Evolutionary conservation across 1,140 invertebrate species (phyloP).

Genomic region (Drosophila mojavensis): DNA sequence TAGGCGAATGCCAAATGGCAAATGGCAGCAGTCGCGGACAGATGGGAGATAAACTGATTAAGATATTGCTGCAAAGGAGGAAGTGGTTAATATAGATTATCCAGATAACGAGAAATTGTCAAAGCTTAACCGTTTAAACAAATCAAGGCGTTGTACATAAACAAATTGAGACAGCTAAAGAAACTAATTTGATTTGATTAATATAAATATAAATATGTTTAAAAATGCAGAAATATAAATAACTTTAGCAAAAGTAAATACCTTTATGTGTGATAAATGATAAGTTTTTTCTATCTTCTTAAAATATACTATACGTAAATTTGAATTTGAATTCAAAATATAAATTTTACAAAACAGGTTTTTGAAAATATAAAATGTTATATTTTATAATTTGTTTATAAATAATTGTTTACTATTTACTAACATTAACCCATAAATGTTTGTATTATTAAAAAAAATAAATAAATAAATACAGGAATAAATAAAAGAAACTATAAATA

Average conservation of each 20-base stretch:
- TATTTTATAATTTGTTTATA: no score
- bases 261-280: background rate
- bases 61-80: constrained; percentile 16
- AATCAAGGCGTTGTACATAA: background rate
- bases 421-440: no score
- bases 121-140: background rate
- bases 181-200: background rate
- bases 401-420: no score
- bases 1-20: no score
- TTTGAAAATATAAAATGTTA: no score
- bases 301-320: no score
- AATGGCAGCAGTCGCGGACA: constrained; percentile 4
- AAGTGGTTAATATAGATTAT: constrained; percentile 25
- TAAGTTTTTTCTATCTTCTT: no score
- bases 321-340: no score
- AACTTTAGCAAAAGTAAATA: background rate
- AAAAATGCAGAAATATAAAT: background rate
- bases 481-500: no score
- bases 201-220: background rate
- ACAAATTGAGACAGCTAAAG: background rate
- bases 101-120: background rate
- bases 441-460: no score
- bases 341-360: no score
- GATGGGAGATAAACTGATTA: constrained; percentile 28
- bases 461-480: no score